Conservation (phyloP, 2,797 vertebrate genomes). For the Scleropages formosus region DNA sequence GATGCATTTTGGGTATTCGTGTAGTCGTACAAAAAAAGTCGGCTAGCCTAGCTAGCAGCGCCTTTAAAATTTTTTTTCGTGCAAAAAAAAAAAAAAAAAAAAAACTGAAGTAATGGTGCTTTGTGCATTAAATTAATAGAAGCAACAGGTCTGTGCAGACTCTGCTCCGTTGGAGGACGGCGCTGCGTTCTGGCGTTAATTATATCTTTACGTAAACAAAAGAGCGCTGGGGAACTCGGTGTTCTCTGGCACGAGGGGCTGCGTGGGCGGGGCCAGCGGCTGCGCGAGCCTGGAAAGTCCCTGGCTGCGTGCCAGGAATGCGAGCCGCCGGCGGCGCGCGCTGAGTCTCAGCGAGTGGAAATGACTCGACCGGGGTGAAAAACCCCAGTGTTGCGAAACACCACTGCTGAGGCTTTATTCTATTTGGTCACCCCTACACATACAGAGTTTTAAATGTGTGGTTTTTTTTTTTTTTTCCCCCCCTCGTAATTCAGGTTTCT, state of each 20-base stretch:
- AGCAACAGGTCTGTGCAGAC: no score
- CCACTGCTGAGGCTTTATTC: conserved; percentile 25
- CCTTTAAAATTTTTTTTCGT: neutral
- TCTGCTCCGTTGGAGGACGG: no score
- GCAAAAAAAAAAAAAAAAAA: neutral
- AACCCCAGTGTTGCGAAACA: conserved; percentile 71
- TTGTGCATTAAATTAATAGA: neutral
- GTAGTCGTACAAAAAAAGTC: no score
- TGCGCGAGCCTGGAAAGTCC: conserved; percentile 75
- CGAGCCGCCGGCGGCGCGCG: conserved; percentile 51
- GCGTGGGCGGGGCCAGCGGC: conserved; percentile 50
- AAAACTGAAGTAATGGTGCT: neutral
- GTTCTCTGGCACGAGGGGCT: conserved; percentile 59
- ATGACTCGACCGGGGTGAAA: conserved; percentile 54
- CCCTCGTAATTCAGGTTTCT: conserved; percentile 72
- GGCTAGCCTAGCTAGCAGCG: no score
- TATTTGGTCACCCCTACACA: conserved; percentile 1
- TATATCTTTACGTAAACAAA: conserved; percentile 63
- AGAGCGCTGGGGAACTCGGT: conserved; percentile 56
- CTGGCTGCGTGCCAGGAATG: conserved; percentile 82
- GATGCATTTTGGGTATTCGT: no score
- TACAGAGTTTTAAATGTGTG: neutral
- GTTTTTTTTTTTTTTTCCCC: neutral
- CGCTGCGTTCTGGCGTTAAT: conserved; percentile 1
- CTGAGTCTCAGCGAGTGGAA: conserved; percentile 51